phyloP scores from a whole-genome alignment of 2,888 invertebrate species.

The Philonicus albiceps region DNA sequence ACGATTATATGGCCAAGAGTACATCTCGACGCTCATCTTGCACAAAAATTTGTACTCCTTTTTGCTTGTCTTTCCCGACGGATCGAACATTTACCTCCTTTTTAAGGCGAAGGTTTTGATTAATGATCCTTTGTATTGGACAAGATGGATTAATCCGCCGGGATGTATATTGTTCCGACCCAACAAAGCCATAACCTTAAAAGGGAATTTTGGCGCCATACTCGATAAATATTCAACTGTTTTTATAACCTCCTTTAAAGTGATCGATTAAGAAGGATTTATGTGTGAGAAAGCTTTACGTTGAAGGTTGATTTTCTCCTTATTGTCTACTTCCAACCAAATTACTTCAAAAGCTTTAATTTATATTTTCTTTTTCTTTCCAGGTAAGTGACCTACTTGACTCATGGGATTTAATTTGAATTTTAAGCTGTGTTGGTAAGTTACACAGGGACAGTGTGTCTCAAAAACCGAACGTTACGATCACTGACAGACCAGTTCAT shows the following conservation, averaged over 20 bases:
- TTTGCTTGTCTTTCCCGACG: not conserved
- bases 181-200: not conserved
- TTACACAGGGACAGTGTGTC: not conserved
- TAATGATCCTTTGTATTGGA: constrained; percentile 32
- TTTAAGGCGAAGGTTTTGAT: constrained; percentile 34
- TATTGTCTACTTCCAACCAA: not conserved
- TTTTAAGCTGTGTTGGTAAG: not conserved
- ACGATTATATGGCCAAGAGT: not conserved
- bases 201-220: constrained; percentile 38
- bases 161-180: constrained; percentile 14
- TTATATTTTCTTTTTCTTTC: constrained; percentile 12
- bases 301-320: not conserved
- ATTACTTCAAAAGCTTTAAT: not conserved
- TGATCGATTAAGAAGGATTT: not conserved
- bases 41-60: constrained; percentile 8
- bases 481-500: no score
- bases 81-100: constrained; percentile 9
- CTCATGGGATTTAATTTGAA: not conserved
- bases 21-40: not conserved
- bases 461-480: not conserved
- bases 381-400: constrained; percentile 9
- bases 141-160: constrained; percentile 25
- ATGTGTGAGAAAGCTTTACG: not conserved
- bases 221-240: constrained; percentile 20
- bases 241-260: not conserved